These are phyloP conservation scores for Petrolisthes cinctipes DNA, from an alignment of 2,888 invertebrate genomes.

Conservation along the genomic window DNA sequence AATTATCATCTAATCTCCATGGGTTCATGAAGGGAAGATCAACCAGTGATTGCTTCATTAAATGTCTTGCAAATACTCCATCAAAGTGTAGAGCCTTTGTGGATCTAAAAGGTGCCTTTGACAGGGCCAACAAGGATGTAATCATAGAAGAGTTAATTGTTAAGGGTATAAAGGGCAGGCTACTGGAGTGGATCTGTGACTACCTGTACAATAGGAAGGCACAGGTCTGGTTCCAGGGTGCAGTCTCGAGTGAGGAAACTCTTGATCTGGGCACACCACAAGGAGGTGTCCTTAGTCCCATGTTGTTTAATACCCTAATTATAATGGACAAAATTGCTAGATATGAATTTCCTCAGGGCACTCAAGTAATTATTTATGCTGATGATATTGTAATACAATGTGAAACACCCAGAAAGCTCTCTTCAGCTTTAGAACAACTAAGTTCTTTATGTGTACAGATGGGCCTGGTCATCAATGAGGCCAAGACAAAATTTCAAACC, in stretches of 20 bases:
- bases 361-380: neutral
- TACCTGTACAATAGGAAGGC: no score
- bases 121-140: constrained; percentile 10
- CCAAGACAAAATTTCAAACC: neutral
- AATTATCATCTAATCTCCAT: no score
- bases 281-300: neutral
- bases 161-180: no score
- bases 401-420: neutral
- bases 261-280: constrained; percentile 16
- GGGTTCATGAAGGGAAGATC: no score
- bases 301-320: neutral
- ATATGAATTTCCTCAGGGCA: neutral
- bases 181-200: no score
- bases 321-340: constrained; percentile 14
- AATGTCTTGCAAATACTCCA: no score
- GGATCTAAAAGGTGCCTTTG: constrained; percentile 12
- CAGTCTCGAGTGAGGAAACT: neutral
- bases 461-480: neutral
- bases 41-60: no score
- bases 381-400: neutral
- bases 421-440: neutral
- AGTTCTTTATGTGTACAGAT: neutral
- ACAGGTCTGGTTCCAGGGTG: no score
- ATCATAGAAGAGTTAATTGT: neutral
- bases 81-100: neutral